A percentile compares a stretch with the other conserved stretches of the same genome.
phyloP scores from a whole-genome alignment of 2,797 vertebrate species.

The Halcyon smyrnensis region DNA sequence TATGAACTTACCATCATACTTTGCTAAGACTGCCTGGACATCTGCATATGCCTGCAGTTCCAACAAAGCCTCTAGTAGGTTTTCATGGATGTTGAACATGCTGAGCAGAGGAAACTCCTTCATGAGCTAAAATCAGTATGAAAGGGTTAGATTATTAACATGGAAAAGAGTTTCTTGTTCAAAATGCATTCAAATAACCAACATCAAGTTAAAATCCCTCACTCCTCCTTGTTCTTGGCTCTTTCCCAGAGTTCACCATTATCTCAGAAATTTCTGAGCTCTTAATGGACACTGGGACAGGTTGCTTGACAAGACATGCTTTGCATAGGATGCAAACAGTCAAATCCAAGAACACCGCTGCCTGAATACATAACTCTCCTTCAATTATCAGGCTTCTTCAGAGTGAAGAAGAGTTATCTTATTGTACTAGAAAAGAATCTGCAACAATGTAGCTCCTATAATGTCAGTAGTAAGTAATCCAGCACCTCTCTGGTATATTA shows the following conservation, averaged over 20 bases:
- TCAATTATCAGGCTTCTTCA: not conserved
- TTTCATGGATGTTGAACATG: constrained; percentile 99
- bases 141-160: constrained; percentile 56
- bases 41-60: constrained; percentile 97
- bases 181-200: not conserved
- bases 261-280: not conserved
- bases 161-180: not conserved
- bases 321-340: not conserved
- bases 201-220: not conserved
- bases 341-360: not conserved
- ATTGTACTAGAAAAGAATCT: not conserved
- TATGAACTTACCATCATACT: constrained; percentile 91
- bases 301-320: not conserved
- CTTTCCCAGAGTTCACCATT: not conserved
- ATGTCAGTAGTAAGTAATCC: not conserved
- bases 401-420: not conserved
- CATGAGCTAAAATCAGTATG: constrained; percentile 90
- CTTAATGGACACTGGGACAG: not conserved
- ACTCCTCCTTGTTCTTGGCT: not conserved
- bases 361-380: not conserved
- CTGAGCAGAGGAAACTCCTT: constrained; percentile 98
- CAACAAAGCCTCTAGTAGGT: constrained; percentile 96
- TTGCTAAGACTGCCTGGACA: constrained; percentile 97
- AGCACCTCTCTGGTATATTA: not conserved
- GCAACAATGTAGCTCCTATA: not conserved